Percentiles rank a stretch among this genome's conserved stretches.
phyloP scores from a whole-genome alignment of 2,888 invertebrate species.

The Notocelia uddmanniana region DNA sequence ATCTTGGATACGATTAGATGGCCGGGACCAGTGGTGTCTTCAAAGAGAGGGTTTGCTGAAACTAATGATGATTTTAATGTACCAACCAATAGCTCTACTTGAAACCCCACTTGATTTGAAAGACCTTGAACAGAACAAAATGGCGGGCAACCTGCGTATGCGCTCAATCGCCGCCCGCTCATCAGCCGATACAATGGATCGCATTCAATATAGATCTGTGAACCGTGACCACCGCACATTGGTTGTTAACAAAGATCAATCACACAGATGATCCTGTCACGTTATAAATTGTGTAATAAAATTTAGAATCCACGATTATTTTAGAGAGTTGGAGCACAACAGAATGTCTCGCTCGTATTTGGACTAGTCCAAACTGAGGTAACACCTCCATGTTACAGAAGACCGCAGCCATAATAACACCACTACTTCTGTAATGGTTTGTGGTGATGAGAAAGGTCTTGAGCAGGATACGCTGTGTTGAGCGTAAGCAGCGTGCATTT shows the following conservation, averaged over 20 bases:
- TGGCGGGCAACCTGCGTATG: conserved; percentile 24
- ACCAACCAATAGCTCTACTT: conserved; percentile 1
- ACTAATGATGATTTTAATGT: background rate
- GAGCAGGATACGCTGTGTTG: no score
- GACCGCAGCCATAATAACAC: no score
- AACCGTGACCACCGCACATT: conserved; percentile 61
- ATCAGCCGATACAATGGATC: conserved; percentile 52
- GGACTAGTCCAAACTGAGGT: no score
- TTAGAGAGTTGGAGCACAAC: no score
- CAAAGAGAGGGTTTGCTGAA: no score
- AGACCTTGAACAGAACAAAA: conserved; percentile 28
- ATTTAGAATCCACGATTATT: background rate
- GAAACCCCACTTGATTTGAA: background rate
- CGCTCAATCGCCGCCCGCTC: conserved; percentile 39
- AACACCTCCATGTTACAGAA: no score
- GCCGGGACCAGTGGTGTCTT: no score
- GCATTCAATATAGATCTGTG: conserved; percentile 65
- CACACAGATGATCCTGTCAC: background rate
- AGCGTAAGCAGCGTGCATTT: no score
- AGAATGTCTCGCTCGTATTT: no score
- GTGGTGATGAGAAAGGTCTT: no score
- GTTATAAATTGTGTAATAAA: background rate
- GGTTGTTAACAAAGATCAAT: conserved; percentile 47
- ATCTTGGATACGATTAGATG: no score
- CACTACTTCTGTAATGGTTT: no score